Evolutionary conservation across 2,797 vertebrate genomes (phyloP).

Genomic region (Sebastes oblongus): DNA sequence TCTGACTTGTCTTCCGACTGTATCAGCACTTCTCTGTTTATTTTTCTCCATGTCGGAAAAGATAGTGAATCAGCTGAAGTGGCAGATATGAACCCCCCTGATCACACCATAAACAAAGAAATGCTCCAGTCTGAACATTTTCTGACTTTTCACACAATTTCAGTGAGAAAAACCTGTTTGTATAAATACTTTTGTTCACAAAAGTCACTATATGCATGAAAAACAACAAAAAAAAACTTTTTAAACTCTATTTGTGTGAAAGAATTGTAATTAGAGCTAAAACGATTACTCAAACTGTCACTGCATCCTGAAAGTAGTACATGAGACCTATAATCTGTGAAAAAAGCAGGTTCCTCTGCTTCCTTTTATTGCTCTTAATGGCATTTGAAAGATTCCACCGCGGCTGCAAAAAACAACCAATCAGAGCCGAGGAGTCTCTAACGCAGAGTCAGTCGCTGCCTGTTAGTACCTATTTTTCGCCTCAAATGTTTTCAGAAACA

Average conservation of each 20-base stretch:
- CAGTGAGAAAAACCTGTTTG: neutral
- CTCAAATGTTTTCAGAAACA: no score
- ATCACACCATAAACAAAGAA: constrained; percentile 27
- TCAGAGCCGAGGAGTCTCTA: no score
- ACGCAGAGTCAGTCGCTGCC: no score
- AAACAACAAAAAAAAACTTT: neutral
- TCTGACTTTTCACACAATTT: neutral
- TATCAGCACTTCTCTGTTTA: constrained; percentile 60
- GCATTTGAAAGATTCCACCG: no score
- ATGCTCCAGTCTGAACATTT: neutral
- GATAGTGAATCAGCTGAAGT: constrained; percentile 61
- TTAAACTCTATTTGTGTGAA: no score
- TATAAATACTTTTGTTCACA: neutral
- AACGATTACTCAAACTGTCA: no score
- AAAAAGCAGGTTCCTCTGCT: no score
- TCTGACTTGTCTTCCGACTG: constrained; percentile 1
- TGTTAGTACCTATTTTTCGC: no score
- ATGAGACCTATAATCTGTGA: fast-evolving
- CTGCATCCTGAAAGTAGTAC: fast-evolving
- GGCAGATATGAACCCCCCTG: constrained; percentile 7
- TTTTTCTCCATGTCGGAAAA: constrained; percentile 24
- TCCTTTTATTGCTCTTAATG: fast-evolving
- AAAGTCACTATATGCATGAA: neutral
- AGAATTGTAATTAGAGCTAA: no score
- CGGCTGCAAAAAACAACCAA: no score